Evolutionary conservation across 2,797 vertebrate species (phyloP), one percentile per base, ranked within the genome.

Genomic region (Lophius americanus): DNA sequence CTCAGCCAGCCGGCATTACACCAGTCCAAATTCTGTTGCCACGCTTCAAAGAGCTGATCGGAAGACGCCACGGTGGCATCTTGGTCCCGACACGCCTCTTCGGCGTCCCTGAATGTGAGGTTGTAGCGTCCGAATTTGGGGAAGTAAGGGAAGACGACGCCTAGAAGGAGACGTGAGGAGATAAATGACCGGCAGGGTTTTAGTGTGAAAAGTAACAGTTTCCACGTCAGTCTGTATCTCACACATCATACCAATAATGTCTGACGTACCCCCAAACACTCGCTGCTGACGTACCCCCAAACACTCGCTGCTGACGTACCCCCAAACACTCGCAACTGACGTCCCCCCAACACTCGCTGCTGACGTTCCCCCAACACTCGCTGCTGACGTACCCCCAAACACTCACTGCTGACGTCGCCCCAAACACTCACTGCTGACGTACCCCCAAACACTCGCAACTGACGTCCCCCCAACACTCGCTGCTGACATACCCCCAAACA

Each of bases 1-100:
- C 88, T 96, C 56, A 99, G 95, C 98, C 98, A 99, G 68, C 98
- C 98, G 0, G 98, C 98, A 0, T 99, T 99, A 83, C 98, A 99
- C 98, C 98, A 99, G 87, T 99, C 97, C 88, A 99, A 78, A 12
- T 96, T 97, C 0, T 88, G 91, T 39, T 93, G 91, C 97, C 97
- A 99, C 32, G 96, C 96, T 0, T 95, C 94, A 0, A 96, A 96
- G 51, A 99, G 91, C 88, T 99, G 97, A 58, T 98, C 96, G 0
- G 96, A 96, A 13, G 98, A 98, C 3, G 98, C 98, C 0, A 98
- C 93, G 3, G 93, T 81, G 0, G 96, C 92, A 46, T 98, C 98
- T 87, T 99, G 97, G 44, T 95, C 94, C 13, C 81, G 72, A 9
- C 98, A 99, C 0, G 95, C 96, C 78, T 90, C 92, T 82, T 95